Evolutionary conservation across 2,888 invertebrate species (phyloP).

Genomic region (Vesta saturnalis): DNA sequence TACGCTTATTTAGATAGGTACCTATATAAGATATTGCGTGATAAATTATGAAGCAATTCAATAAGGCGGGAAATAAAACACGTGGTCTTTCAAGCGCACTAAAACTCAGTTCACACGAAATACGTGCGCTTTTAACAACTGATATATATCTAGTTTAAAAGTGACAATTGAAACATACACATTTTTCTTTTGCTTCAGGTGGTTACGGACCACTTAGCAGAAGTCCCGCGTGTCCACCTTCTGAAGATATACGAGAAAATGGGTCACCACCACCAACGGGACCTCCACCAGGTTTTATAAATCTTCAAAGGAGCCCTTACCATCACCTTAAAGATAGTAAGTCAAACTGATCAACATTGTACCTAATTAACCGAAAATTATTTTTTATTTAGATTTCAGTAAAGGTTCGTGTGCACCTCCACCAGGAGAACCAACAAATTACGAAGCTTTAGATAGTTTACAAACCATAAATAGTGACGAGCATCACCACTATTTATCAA

Average conservation of each 20-base stretch:
- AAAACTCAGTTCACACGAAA: background rate
- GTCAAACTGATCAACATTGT: slow-evolving; percentile 11
- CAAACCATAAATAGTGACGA: slow-evolving; percentile 64
- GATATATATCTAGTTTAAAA: too few species aligned
- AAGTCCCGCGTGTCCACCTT: slow-evolving; percentile 64
- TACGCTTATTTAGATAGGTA: too few species aligned
- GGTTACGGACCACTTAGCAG: slow-evolving; percentile 66
- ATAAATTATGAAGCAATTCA: too few species aligned
- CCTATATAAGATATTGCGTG: too few species aligned
- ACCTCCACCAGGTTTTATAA: slow-evolving; percentile 54
- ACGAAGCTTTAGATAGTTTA: slow-evolving; percentile 62
- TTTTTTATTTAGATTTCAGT: slow-evolving; percentile 47
- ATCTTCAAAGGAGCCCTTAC: slow-evolving; percentile 57
- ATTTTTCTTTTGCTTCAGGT: slow-evolving; percentile 57
- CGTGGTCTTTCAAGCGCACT: too few species aligned
- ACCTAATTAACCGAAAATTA: background rate
- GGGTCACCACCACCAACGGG: slow-evolving; percentile 59
- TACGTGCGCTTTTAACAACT: too few species aligned
- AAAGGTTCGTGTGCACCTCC: slow-evolving; percentile 59
- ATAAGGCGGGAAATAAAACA: too few species aligned
- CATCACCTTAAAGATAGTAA: slow-evolving; percentile 60
- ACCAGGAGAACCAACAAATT: slow-evolving; percentile 68
- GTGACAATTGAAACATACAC: background rate
- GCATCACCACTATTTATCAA: slow-evolving; percentile 48
- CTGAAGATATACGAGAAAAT: slow-evolving; percentile 65